Evolutionary conservation across 2,113 vertebrate genomes (phyloP).

Genomic region (Hystrix brachyura): DNA sequence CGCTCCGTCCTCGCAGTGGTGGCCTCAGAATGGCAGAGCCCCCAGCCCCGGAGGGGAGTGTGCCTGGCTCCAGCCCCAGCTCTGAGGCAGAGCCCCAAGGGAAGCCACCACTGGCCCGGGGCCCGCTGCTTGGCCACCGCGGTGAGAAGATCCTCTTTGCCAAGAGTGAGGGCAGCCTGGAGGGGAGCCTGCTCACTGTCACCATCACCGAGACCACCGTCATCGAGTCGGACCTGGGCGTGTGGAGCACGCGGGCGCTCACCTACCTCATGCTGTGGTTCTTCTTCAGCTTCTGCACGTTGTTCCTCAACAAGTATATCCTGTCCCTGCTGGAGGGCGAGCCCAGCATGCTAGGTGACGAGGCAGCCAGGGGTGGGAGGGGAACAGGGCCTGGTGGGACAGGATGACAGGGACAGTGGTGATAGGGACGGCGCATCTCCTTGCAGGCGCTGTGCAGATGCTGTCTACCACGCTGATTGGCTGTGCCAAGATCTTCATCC

Average conservation of each 20-base stretch:
- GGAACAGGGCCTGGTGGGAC: not conserved
- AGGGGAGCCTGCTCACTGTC: conserved; percentile 94
- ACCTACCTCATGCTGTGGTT: conserved; percentile 95
- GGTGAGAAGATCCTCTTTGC: conserved; percentile 91
- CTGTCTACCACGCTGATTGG: conserved; percentile 97
- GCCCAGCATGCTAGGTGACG: conserved; percentile 96
- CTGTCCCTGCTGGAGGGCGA: conserved; percentile 96
- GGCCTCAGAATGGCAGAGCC: conserved; percentile 79
- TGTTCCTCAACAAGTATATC: conserved; percentile 99
- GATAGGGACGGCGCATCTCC: not conserved
- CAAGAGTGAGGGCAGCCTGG: conserved; percentile 90
- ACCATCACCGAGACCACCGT: conserved; percentile 96
- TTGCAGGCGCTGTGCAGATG: conserved; percentile 96
- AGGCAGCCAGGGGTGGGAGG: not conserved
- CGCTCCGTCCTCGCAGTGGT: fast-evolving
- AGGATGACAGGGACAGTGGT: not conserved
- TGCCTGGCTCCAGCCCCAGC: not conserved
- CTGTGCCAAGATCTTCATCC: conserved; percentile 94
- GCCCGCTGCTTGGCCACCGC: conserved; percentile 86
- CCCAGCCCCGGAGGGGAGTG: fast-evolving
- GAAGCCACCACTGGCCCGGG: conserved; percentile 81
- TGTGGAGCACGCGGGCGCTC: conserved; percentile 93
- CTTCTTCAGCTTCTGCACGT: conserved; percentile 98
- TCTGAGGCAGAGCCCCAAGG: conserved; percentile 78
- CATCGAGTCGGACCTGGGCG: conserved; percentile 94